Evolutionary conservation across 1,140 invertebrate species (phyloP), one percentile per base, ranked within the genome.

Genomic region (Temnothorax longispinosus): DNA sequence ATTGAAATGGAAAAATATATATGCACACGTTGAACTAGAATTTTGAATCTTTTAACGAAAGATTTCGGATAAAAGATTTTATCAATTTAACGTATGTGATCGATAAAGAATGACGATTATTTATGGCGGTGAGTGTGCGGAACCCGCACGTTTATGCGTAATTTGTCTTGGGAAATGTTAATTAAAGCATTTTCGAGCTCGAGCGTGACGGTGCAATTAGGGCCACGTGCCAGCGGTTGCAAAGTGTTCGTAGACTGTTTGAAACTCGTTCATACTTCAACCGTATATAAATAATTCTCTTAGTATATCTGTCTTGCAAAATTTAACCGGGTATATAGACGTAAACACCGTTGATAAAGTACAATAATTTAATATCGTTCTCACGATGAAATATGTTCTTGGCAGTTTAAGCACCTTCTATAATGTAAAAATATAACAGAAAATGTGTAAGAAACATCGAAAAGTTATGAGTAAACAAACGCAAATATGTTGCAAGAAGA

Each of bases 161-260:
- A 87, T 90, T 87, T 81, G 38, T 75, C 67, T 54, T 50, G 7
- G 85, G 80, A 88, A 85, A 90, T 87, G 56, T 90, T 84, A 86
- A 86, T 84, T 72, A 87, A 86, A 82, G 77, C 77, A 75, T 86
- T 58, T 84, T 52, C 60, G 80, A 89, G 85, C 65, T 67, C 78
- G 84, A 90, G 74, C 89, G 75, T 87, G 81, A 86, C 86, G 58
- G 47, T 60, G 89, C 58, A 90, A 91, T 88, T 88, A 86, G 60
- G 76, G 64, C 71, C 89, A 90, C 89, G 89, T 86, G 89, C 71
- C 71, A 44, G 50, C 62, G n/a, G 69, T 74, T 38, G 65, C 56
- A 77, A 86, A 32, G 35, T 76, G 44, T 52, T 86, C 62, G 32
- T 56, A 27, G 75, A 21, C 41, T 38, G 27, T 82, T 72, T 27